These are phyloP conservation scores for Druon quercuslanigerum DNA, from an alignment of 1,140 invertebrate genomes.

Conservation along the genomic window DNA sequence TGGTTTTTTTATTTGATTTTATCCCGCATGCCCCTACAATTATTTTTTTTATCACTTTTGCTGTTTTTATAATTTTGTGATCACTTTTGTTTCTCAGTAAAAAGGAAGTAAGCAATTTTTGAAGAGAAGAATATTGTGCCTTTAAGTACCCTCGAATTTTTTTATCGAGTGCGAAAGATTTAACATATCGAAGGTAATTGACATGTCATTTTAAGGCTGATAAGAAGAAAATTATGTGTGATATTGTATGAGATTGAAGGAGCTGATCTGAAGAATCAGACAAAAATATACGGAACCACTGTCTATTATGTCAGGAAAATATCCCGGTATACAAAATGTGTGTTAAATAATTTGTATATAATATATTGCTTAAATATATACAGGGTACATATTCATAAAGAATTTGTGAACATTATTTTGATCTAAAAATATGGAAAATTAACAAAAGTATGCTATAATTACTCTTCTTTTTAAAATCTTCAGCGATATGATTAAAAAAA, in stretches of 20 bases:
- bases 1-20: conserved; percentile 54
- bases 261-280: neutral
- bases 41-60: conserved; percentile 43
- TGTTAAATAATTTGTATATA: neutral
- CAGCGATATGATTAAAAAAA: too few species aligned
- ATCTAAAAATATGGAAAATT: conserved; percentile 9
- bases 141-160: conserved; percentile 40
- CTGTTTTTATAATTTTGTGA: conserved; percentile 34
- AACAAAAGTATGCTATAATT: neutral
- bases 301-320: too few species aligned
- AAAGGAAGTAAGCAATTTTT: neutral
- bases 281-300: neutral
- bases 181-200: conserved; percentile 37
- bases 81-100: neutral
- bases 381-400: conserved; percentile 3
- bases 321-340: too few species aligned
- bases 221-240: conserved; percentile 30
- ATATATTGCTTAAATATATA: neutral
- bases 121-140: conserved; percentile 42
- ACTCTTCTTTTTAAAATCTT: too few species aligned
- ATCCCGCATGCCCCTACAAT: conserved; percentile 29
- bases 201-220: conserved; percentile 61
- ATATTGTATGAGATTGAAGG: neutral
- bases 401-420: neutral
- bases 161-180: conserved; percentile 33